Base-by-base conservation (phyloP, 30 jellyfish, hydroid and myxozoan species). In the Haliclystus octoradiatus region DNA sequence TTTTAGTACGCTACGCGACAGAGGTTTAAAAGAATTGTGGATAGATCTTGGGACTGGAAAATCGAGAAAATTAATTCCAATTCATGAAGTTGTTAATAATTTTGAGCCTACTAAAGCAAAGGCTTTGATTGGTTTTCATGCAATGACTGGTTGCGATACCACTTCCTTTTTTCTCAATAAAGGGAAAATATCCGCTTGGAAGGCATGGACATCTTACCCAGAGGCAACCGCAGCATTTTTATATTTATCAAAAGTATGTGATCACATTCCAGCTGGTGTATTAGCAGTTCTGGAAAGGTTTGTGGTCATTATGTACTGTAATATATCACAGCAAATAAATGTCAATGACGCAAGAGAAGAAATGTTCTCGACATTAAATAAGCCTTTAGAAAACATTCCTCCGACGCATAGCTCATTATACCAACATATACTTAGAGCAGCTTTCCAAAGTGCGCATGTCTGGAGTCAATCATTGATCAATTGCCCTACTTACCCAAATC, bases 91-190 rank as follows among this genome's bases (percentile, higher is more conserved):
- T 2, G 82, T 63, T 28, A 74, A 51, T 1, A 33, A 73, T 9
- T 63, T 71, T 28, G 75, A 67, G 13, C 82, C 82, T 3, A 0
- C 32, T 28, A 71, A 62, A 71, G 80, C 73, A 51, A 40, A 33
- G 80, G 75, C 47, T 64, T 70, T 26, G 75, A 74, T 0, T 22
- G 51, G 82, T 71, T 71, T n/a, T 71, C 82, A 71, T 50, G 63
- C 63, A 1, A 28, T 71, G 25, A 71, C 82, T 4, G 74, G 73
- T 32, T 71, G 75, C 31, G 73, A 71, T 28, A 71, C 62, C 24
- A 40, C 50, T 51, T 71, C 73, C 26, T 57, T 46, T 4, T 71
- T 71, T 32, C 50, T 51, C 28, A 71, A 57, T 28, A 28, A 2
- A 28, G 74, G 82, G 25, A 69, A 69, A 49, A 71, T 31, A 67